Base-by-base conservation (phyloP, 2,113 vertebrate species). In the Amphilophus citrinellus region DNA sequence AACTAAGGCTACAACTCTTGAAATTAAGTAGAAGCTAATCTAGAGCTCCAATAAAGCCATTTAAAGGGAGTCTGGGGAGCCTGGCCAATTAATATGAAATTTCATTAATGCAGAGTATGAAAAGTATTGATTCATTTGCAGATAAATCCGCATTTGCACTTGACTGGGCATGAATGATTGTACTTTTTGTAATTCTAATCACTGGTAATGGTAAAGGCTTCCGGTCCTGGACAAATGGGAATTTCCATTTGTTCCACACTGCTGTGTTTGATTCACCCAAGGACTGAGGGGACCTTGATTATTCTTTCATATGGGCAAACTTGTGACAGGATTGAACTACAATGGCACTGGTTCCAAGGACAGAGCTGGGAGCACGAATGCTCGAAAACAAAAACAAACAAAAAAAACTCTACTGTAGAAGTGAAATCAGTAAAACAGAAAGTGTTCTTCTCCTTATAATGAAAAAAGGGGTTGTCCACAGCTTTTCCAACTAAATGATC, bases 101-200 rank as follows among this genome's bases (percentile, higher is more conserved):
- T 50, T 37, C 65, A 76, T 85, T 86, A 82, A 76, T 50, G 53
- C 50, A 83, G 59, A 66, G 50, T 68, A 75, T 71, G 53, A 86
- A 90, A 80, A 57, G 66, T 76, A 91, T 86, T 76, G 80, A 93
- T 87, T 86, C 11, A 86, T 88, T 90, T 79, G 39, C 65, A 80
- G 80, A 82, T 53, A 83, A 86, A 85, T 86, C 17, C 68, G 65
- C 62, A 85, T 89, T 91, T 89, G 37, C 81, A 87, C 85, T 88
- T 82, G 71, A 84, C 75, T 81, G 76, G 76, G 76, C 61, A 30
- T 84, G 88, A 91, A 78, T 76, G 2, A 87, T 71, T 71, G 82
- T 35, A 83, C 73, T 73, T 82, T 87, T 84, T 79, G 61, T 60
- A 60, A 78, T 81, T 61, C 75, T 90, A 79, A 91, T 88, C 77